These are phyloP conservation scores for Danaus chrysippus DNA, from an alignment of 2,888 invertebrate genomes.

Conservation along the genomic window DNA sequence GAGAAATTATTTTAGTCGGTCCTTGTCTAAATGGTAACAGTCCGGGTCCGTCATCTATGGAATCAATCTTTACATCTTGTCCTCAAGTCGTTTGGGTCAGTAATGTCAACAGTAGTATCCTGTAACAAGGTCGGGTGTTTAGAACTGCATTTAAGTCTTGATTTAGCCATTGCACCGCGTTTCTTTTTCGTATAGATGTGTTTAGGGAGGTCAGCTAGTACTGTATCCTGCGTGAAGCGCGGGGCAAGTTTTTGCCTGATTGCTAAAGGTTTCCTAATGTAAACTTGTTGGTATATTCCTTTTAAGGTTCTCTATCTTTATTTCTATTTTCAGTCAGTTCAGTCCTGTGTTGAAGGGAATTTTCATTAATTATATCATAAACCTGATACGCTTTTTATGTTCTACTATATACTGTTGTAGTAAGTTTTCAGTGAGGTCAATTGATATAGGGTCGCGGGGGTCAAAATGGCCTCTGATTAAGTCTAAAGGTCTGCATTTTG, in stretches of 20 bases:
- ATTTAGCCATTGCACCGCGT: constrained; percentile 13
- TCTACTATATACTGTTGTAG: constrained; percentile 33
- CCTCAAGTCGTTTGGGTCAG: not conserved
- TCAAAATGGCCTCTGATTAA: constrained; percentile 36
- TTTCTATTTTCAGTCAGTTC: constrained; percentile 26
- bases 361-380: constrained; percentile 31
- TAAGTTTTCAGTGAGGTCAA: constrained; percentile 32
- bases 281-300: constrained; percentile 23
- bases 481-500: constrained; percentile 35
- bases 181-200: constrained; percentile 20
- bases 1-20: too few relatives aligned
- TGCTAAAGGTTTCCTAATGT: constrained; percentile 19
- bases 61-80: constrained; percentile 1
- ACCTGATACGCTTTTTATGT: constrained; percentile 31
- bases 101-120: not conserved
- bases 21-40: too few relatives aligned
- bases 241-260: constrained; percentile 21
- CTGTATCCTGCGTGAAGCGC: constrained; percentile 11
- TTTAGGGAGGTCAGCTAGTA: constrained; percentile 13
- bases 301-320: constrained; percentile 28
- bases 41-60: not conserved
- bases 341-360: constrained; percentile 21
- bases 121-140: constrained; percentile 14
- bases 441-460: constrained; percentile 33
- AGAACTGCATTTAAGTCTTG: constrained; percentile 13